These are phyloP conservation scores for Tichodroma muraria DNA, from an alignment of 2,113 vertebrate genomes.

Conservation along the genomic window DNA sequence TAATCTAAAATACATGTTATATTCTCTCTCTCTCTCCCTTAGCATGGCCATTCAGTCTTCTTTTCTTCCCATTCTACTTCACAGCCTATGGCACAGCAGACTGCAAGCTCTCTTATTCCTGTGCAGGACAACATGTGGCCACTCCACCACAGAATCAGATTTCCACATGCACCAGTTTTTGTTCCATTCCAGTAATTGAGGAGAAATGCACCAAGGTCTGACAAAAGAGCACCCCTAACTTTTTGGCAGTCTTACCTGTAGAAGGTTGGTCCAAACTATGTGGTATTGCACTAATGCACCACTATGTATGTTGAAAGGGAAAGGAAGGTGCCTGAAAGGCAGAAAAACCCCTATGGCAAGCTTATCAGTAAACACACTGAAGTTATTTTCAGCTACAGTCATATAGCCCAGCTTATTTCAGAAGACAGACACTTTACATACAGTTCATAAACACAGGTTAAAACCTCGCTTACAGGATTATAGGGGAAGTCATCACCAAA, in stretches of 20 bases:
- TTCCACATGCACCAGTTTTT: background rate
- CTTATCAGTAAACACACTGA: background rate
- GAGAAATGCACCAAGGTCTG: background rate
- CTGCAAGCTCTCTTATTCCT: background rate
- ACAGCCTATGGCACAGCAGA: background rate
- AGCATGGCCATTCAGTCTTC: background rate
- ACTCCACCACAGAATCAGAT: background rate
- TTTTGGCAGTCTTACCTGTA: background rate
- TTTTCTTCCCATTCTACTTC: background rate
- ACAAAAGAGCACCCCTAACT: background rate
- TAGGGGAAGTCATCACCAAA: background rate
- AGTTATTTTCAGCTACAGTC: background rate
- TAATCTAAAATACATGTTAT: background rate
- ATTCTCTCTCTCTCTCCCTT: background rate
- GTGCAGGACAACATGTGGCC: background rate
- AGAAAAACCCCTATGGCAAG: accelerated
- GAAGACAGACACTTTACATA: background rate
- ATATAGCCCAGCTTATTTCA: background rate
- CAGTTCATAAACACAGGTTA: background rate
- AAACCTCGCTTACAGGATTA: background rate
- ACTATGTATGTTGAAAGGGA: background rate
- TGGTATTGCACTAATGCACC: background rate
- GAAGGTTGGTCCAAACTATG: background rate
- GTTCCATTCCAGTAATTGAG: background rate
- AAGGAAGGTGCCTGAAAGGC: background rate